Evolutionary conservation across 1,140 invertebrate genomes (phyloP).

Genomic region (Monochamus saltuarius): DNA sequence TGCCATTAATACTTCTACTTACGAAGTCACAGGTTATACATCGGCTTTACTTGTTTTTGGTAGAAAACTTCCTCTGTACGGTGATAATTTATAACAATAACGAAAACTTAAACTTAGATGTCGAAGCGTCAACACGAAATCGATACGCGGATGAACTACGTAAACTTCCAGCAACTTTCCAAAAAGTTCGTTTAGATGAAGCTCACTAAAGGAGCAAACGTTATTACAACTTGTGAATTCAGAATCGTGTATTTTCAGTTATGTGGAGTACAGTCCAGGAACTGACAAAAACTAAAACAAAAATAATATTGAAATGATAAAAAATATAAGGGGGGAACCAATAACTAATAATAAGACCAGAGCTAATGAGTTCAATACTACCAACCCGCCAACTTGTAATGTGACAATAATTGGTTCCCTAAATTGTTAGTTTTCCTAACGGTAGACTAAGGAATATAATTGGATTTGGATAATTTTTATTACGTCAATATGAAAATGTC

Average conservation of each 20-base stretch:
- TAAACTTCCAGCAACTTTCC: background rate
- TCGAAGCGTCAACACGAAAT: background rate
- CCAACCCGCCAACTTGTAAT: no score
- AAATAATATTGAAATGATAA: no score
- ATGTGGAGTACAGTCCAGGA: no score
- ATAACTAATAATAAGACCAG: no score
- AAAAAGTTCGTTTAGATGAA: background rate
- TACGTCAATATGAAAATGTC: no score
- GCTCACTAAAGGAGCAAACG: background rate
- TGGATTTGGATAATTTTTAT: no score
- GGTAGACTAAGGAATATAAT: no score
- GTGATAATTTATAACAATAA: background rate
- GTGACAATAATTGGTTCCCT: no score
- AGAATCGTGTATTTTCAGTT: background rate
- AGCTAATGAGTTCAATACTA: no score
- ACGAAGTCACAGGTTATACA: conserved; percentile 20
- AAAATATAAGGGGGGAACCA: no score
- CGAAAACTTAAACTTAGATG: background rate
- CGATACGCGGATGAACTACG: background rate
- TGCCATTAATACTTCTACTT: conserved; percentile 15
- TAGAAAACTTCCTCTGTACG: background rate
- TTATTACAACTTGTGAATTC: conserved; percentile 16
- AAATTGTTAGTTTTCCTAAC: no score
- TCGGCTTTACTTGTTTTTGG: conserved; percentile 19
- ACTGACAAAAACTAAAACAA: no score